Conservation (phyloP, 2,113 vertebrate genomes). For the Menura novaehollandiae region DNA sequence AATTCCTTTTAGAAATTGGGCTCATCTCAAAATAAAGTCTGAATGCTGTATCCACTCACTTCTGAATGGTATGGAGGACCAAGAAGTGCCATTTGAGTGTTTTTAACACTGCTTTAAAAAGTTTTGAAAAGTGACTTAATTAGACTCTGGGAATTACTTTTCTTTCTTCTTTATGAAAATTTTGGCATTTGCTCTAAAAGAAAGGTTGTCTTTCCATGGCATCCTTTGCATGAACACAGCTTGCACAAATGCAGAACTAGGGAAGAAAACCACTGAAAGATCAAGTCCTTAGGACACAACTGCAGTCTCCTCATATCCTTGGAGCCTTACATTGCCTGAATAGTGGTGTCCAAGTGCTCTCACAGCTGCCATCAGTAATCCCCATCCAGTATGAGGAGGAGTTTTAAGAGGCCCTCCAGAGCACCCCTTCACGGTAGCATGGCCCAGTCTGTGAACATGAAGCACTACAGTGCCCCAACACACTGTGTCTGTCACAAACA, state of each 20-base stretch:
- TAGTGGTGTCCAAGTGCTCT: not conserved
- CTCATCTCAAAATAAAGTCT: not conserved
- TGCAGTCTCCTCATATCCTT: not conserved
- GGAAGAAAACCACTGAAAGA: not conserved
- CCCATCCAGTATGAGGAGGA: not conserved
- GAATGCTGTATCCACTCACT: not conserved
- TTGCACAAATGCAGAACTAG: not conserved
- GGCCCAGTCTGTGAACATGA: accelerated
- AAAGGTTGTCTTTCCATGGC: not conserved
- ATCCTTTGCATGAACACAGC: not conserved
- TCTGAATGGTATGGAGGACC: not conserved
- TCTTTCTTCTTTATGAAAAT: not conserved
- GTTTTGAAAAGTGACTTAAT: not conserved
- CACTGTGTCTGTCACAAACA: not conserved
- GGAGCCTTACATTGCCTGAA: not conserved
- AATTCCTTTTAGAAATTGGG: not conserved
- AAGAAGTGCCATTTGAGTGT: not conserved
- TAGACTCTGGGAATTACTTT: not conserved
- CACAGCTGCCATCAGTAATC: not conserved
- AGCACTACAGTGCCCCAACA: accelerated
- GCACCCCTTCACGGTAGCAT: accelerated
- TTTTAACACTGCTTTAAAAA: not conserved
- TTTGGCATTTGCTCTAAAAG: not conserved
- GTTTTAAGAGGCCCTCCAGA: no score
- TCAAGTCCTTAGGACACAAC: not conserved